Evolutionary conservation across 2,113 vertebrate genomes (phyloP).

Genomic region (Platanista minor): DNA sequence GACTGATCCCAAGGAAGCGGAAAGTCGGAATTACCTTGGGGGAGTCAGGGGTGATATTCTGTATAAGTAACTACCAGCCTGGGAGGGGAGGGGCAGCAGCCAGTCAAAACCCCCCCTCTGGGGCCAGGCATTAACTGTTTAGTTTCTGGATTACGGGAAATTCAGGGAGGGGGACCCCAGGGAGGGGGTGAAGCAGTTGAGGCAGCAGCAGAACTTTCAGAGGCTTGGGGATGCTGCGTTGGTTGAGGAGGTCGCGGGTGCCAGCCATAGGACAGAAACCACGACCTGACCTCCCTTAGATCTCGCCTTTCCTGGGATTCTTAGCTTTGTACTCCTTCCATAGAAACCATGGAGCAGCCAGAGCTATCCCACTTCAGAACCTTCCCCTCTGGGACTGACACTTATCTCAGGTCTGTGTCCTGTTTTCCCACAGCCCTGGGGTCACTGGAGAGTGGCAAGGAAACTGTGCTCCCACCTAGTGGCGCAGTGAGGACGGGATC

Average conservation of each 20-base stretch:
- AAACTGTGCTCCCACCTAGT: fast-evolving
- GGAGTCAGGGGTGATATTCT: not conserved
- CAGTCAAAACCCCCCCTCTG: not conserved
- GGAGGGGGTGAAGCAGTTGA: not conserved
- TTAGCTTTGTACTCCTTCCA: not conserved
- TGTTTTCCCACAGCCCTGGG: not conserved
- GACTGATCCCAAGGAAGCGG: not conserved
- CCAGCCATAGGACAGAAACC: not conserved
- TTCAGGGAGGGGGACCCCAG: not conserved
- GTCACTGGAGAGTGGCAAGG: not conserved
- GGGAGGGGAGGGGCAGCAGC: not conserved
- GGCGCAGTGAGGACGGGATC: not conserved
- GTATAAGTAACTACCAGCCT: not conserved
- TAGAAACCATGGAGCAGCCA: not conserved
- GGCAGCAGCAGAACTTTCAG: not conserved
- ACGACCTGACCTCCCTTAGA: not conserved
- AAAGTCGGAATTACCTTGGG: not conserved
- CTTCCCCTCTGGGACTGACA: not conserved
- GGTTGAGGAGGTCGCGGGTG: fast-evolving
- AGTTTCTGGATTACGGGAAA: not conserved
- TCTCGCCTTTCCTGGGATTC: not conserved
- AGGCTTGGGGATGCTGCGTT: not conserved
- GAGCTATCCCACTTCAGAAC: not conserved
- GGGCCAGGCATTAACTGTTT: not conserved
- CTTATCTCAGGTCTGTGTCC: not conserved